Conservation (phyloP, 2,113 vertebrate genomes). For the Indicator indicator region DNA sequence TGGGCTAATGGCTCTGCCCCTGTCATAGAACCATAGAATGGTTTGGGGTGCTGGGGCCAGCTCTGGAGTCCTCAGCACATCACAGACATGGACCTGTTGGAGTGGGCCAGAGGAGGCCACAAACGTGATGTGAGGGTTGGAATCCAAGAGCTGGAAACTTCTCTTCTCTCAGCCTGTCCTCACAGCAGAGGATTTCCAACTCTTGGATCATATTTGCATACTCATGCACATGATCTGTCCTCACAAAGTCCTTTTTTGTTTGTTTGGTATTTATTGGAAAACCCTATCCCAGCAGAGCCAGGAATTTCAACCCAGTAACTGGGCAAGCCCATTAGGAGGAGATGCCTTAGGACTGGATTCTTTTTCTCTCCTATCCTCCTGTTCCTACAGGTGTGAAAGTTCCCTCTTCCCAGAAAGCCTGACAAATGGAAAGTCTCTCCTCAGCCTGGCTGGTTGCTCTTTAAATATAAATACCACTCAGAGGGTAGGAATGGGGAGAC, state of each 20-base stretch:
- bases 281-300: not conserved
- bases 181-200: no score
- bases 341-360: not conserved
- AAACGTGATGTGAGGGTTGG: no score
- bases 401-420: conserved; percentile 48
- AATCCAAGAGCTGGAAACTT: no score
- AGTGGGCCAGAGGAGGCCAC: no score
- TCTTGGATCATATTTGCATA: no score
- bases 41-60: not conserved
- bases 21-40: not conserved
- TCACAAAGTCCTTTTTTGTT: not conserved
- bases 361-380: not conserved
- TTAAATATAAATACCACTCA: not conserved
- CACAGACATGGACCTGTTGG: no score
- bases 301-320: not conserved
- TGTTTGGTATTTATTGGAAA: not conserved
- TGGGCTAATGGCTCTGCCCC: not conserved
- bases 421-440: not conserved
- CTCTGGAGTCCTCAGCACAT: no score
- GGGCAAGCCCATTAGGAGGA: not conserved
- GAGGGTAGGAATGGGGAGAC: not conserved
- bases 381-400: not conserved
- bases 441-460: not conserved
- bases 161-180: no score
- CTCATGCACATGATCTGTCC: rapidly evolving